Evolutionary conservation across 1,140 invertebrate genomes (phyloP).

Genomic region (Teleogryllus occipitalis): DNA sequence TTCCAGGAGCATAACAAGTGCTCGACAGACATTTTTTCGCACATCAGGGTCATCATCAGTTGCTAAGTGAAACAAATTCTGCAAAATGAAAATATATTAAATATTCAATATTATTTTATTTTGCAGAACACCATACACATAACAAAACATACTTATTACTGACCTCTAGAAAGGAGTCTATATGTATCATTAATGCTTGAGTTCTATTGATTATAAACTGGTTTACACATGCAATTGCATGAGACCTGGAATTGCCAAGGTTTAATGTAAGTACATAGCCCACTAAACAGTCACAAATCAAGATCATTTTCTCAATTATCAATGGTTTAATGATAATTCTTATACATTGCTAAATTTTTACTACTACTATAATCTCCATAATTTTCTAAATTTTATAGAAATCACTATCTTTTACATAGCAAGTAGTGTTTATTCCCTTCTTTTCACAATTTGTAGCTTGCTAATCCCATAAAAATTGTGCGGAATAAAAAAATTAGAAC

Average conservation of each 20-base stretch:
- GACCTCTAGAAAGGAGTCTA: constrained; percentile 89
- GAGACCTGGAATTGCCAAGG: constrained; percentile 52
- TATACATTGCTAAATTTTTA: neutral
- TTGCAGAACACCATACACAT: neutral
- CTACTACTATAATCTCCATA: too few relatives aligned
- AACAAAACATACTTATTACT: constrained; percentile 23
- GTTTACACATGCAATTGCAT: constrained; percentile 96
- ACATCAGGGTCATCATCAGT: constrained; percentile 82
- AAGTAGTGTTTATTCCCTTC: too few relatives aligned
- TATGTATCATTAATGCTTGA: constrained; percentile 86
- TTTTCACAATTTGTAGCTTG: too few relatives aligned
- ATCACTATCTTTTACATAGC: too few relatives aligned
- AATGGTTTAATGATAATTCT: neutral
- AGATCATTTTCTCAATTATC: neutral
- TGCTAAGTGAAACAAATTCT: constrained; percentile 71
- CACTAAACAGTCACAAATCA: neutral
- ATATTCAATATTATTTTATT: neutral
- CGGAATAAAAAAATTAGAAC: too few relatives aligned
- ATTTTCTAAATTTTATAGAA: too few relatives aligned
- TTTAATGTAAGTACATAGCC: constrained; percentile 3
- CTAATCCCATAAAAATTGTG: too few relatives aligned
- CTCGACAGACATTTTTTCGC: constrained; percentile 90
- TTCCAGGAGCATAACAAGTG: constrained; percentile 93
- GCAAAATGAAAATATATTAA: constrained; percentile 26
- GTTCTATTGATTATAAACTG: constrained; percentile 92